A percentile compares a stretch with the other conserved stretches of the same genome.
These are phyloP conservation scores for Dasysyrphus tricinctus DNA, from an alignment of 2,888 invertebrate species.

Conservation along the genomic window DNA sequence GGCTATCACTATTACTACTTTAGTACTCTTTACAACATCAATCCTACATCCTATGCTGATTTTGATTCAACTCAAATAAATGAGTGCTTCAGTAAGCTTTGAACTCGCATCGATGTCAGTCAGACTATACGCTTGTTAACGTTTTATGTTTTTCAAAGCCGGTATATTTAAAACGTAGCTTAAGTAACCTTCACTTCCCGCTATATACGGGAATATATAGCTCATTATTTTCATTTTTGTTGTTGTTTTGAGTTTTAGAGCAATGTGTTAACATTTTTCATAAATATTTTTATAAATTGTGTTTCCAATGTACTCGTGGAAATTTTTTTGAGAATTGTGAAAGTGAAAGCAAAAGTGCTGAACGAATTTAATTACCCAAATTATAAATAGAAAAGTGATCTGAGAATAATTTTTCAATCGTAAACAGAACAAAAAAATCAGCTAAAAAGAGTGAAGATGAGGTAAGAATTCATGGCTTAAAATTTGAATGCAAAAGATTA, in stretches of 20 bases:
- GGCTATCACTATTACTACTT: not conserved
- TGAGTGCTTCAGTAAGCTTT: conserved; percentile 41
- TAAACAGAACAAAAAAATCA: not conserved
- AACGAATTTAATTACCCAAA: conserved; percentile 36
- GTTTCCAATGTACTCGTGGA: not conserved
- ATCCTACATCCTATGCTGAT: not conserved
- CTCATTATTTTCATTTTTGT: not conserved
- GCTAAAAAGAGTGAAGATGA: conserved; percentile 47
- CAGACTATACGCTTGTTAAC: not conserved
- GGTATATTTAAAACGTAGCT: conserved; percentile 43
- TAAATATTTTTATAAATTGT: not conserved
- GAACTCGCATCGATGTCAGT: conserved; percentile 26
- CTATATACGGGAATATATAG: conserved; percentile 23
- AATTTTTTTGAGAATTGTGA: conserved; percentile 23
- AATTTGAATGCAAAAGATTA: not conserved
- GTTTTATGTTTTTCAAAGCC: conserved; percentile 6
- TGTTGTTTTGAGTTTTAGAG: conserved; percentile 22
- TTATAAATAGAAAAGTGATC: conserved; percentile 67
- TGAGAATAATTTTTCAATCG: not conserved
- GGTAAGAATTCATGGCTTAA: conserved; percentile 36
- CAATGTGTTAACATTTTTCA: not conserved
- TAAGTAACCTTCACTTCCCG: conserved; percentile 7
- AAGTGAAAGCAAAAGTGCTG: conserved; percentile 21
- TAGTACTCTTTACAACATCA: not conserved
- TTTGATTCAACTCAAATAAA: conserved; percentile 11